Conservation (phyloP, 2,113 vertebrate species). For the Forbesichthys papilliferus region DNA sequence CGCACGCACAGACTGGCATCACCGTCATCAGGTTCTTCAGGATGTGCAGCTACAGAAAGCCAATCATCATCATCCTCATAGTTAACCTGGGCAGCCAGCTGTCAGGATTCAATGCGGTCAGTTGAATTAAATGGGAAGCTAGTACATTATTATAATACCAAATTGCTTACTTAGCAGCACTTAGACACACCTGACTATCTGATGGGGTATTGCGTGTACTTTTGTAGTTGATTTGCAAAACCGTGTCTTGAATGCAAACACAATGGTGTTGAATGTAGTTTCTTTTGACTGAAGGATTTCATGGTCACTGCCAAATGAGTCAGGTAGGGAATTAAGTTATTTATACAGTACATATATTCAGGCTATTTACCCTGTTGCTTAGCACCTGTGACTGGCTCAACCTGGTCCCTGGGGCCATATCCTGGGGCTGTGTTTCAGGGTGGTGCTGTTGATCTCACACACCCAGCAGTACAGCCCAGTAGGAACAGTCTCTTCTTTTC, state of each 20-base stretch:
- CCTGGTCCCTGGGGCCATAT: not conserved
- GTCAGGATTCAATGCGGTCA: constrained; percentile 72
- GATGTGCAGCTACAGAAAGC: constrained; percentile 64
- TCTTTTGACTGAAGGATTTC: too few relatives aligned
- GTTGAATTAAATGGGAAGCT: constrained; percentile 13
- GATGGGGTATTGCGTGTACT: too few relatives aligned
- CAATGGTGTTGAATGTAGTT: too few relatives aligned
- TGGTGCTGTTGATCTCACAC: not conserved
- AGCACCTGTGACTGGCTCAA: not conserved
- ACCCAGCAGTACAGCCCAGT: constrained; percentile 7
- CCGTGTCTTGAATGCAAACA: too few relatives aligned
- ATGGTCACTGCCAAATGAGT: not conserved
- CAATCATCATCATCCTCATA: constrained; percentile 66
- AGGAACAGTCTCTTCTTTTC: constrained; percentile 22
- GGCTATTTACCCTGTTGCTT: not conserved
- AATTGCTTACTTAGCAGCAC: too few relatives aligned
- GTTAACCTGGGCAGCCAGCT: constrained; percentile 67
- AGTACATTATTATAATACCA: not conserved
- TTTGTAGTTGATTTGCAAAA: too few relatives aligned
- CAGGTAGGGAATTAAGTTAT: not conserved
- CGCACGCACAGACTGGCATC: constrained; percentile 57
- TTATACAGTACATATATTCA: constrained; percentile 11
- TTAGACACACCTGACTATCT: too few relatives aligned
- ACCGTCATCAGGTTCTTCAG: constrained; percentile 71
- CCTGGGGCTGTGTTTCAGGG: constrained; percentile 21